Evolutionary conservation across 2,113 vertebrate genomes (phyloP).

Genomic region (Romanogobio albipinnatus): DNA sequence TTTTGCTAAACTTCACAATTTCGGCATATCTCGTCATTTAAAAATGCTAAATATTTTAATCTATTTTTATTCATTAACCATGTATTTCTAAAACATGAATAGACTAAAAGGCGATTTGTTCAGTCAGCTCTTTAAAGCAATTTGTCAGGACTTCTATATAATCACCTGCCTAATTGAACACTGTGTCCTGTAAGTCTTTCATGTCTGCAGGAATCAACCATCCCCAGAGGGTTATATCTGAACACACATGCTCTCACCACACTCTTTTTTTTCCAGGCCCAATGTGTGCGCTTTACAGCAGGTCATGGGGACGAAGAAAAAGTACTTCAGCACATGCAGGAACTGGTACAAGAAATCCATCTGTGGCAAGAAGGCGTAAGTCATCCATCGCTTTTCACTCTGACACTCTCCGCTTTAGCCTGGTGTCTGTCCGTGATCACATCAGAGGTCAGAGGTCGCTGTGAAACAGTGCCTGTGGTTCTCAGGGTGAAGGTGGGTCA

Average conservation of each 20-base stretch:
- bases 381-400: constrained; percentile 58
- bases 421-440: neutral
- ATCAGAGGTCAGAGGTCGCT: neutral
- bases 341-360: constrained; percentile 96
- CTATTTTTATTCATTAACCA: neutral
- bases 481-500: neutral
- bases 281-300: constrained; percentile 95
- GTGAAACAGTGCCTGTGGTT: neutral
- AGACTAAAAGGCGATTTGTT: neutral
- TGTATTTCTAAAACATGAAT: neutral
- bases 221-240: neutral
- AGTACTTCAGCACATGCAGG: constrained; percentile 96
- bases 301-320: constrained; percentile 91
- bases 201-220: neutral
- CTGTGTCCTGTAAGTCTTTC: neutral
- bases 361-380: constrained; percentile 96
- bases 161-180: neutral
- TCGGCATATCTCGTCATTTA: neutral
- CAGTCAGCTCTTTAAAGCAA: neutral
- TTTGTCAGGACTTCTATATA: constrained; percentile 9
- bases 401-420: neutral
- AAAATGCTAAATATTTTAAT: neutral
- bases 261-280: constrained; percentile 73
- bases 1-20: too few relatives aligned
- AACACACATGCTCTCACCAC: neutral